A percentile compares a stretch with the other conserved stretches of the same genome.
Conservation (phyloP, 2,113 vertebrate genomes). For the Circaetus cinerascens region DNA sequence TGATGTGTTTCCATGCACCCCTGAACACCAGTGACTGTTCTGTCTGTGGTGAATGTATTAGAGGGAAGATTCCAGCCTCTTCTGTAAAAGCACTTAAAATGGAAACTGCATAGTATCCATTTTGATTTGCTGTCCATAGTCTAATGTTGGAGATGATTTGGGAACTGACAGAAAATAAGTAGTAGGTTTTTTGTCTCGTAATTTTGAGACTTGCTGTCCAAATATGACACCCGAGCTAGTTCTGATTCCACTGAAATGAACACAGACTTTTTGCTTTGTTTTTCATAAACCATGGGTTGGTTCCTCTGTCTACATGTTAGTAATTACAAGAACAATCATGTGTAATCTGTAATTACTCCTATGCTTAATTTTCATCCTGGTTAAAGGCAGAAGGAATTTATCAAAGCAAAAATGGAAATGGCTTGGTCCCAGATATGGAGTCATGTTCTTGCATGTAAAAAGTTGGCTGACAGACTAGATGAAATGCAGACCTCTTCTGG, state of each 20-base stretch:
- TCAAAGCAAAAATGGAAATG: background rate
- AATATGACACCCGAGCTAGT: background rate
- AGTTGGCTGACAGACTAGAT: background rate
- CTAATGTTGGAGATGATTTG: background rate
- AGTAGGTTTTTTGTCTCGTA: background rate
- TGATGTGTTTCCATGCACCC: background rate
- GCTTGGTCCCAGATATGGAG: background rate
- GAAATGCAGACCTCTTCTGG: background rate
- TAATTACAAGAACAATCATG: background rate
- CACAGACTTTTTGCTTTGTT: background rate
- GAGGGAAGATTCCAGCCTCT: background rate
- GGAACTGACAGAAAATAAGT: background rate
- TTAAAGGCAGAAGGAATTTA: constrained; percentile 7
- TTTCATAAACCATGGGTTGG: background rate
- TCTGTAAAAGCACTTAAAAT: background rate
- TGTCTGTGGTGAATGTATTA: background rate
- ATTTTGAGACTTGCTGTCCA: background rate
- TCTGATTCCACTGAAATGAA: background rate
- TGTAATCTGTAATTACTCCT: background rate
- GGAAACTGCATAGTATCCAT: background rate
- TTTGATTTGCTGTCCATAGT: background rate
- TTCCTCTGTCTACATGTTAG: background rate
- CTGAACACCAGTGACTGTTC: background rate
- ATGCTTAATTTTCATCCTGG: background rate
- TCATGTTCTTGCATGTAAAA: background rate